Evolutionary conservation across 2,888 invertebrate species (phyloP), one percentile per base, ranked within the genome.

Genomic region (Mythimna vitellina): DNA sequence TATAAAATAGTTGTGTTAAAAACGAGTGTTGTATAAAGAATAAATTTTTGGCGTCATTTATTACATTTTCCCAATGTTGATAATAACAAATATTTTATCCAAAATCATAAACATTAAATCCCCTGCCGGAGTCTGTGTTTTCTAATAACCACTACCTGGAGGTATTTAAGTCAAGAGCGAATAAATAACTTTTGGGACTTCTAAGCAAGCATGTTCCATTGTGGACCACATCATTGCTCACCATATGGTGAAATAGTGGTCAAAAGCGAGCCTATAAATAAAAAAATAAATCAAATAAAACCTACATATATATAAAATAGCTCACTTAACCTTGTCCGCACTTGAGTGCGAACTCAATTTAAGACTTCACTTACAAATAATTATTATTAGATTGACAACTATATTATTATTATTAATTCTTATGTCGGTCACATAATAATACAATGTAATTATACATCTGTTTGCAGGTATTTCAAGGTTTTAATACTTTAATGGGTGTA

Each of bases 401-500:
- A 51, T n/a, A 51, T 49, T 67, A 76, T 79, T 67, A 80, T 73
- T 63, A 78, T 65, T 80, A 66, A 46, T 66, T n/a, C 12, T 14
- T n/a, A 56, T 62, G 66, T 65, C 58, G 20, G 57, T 70, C 67
- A 74, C 65, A 65, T 80, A 71, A 70, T 65, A 57, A 51, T 70
- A 32, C 32, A 25, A 46, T 54, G n/a, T 78, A 60, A 64, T 71
- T 42, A 49, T 73, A 61, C 17, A 14, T 35, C 10, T 61, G 51
- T 32, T 65, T 65, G 60, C 57, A 58, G 46, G 17, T 67, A 73
- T 71, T 61, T 65, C 82, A 82, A 82, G 82, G 82, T 58, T 46
- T 20, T 20, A 53, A 67, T 22, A 60, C 54, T 61, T 67, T 73
- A 64, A 68, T 68, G 60, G 5, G 12, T 56, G 35, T 56, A 32